phyloP scores from a whole-genome alignment of 1,140 invertebrate genomes.

The Stratiolaelaps scimitus region DNA sequence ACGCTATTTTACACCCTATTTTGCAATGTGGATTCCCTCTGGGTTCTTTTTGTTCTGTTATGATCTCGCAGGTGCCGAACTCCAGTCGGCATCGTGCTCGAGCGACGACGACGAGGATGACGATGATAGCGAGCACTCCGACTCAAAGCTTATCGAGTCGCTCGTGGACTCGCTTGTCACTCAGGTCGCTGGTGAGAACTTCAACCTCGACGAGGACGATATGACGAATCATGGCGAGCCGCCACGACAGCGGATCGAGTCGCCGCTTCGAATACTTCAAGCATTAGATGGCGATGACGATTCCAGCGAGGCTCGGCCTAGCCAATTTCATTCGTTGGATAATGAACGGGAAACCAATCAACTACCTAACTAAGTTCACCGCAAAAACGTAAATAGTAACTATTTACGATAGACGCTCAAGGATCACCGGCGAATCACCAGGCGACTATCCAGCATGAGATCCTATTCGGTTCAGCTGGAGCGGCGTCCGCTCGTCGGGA shows the following conservation, averaged over 20 bases:
- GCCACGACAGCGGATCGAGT: background rate
- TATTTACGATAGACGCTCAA: too few species aligned
- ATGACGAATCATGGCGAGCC: background rate
- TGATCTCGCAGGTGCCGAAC: conserved; percentile 18
- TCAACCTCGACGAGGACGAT: background rate
- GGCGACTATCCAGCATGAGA: too few species aligned
- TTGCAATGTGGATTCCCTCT: too few species aligned
- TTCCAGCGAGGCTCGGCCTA: background rate
- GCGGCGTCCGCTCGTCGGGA: too few species aligned
- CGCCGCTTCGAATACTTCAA: background rate
- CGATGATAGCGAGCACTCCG: background rate
- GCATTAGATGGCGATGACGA: background rate
- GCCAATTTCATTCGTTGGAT: background rate
- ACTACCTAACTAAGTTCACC: too few species aligned
- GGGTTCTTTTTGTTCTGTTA: too few species aligned
- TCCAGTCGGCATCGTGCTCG: background rate
- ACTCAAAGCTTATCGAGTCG: conserved; percentile 3
- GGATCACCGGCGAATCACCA: too few species aligned
- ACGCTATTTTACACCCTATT: too few species aligned
- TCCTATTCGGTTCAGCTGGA: too few species aligned
- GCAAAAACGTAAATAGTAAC: too few species aligned
- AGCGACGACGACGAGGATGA: conserved; percentile 22
- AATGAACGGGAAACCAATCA: background rate
- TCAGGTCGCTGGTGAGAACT: conserved; percentile 16
- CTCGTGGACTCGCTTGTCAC: conserved; percentile 25